Evolutionary conservation across 1,140 invertebrate species (phyloP), one percentile per base, ranked within the genome.

Genomic region (Aphaenogaster floridana): DNA sequence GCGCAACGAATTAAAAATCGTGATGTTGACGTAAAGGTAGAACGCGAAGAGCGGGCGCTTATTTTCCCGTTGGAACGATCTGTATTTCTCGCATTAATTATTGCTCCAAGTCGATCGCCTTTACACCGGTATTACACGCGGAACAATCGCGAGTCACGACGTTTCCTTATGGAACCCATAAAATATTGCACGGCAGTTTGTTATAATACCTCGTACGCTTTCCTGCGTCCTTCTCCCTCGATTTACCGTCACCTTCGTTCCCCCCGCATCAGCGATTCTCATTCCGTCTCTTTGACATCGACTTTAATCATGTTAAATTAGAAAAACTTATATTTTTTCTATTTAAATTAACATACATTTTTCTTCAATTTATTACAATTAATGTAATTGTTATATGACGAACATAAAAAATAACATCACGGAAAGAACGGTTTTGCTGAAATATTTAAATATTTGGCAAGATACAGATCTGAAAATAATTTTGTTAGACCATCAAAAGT

Each of bases 101-200:
- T 71, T 71, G 54, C 66, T 50, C 45, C 85, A 68, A 87, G 54
- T 76, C 88, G 86, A 87, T 89, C 84, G 76, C 57, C 71, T 81
- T 88, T 87, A 79, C 87, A 36, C 54, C 71, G 69, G 54, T 87
- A 76, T 88, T 77, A 86, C 86, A 88, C 89, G 89, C 87, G 90
- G 86, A 94, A 92, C 92, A 93, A 94, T 94, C 85, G 89, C 72
- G 79, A 81, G 86, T 87, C 85, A 72, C 89, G 92, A 93, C 93
- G 79, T 93, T 94, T 94, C 94, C 93, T 94, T 94, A 94, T 94
- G 93, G 92, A 89, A 92, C 90, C 90, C 93, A 92, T 94, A 94
- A 94, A 94, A 93, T 91, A 93, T 90, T 64, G 80, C 90, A 88
- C 88, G 92, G 88, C 90, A 91, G 90, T 91, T 91, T 92, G 88